These are phyloP conservation scores for Dicyrtomina minuta DNA, from an alignment of 2,888 invertebrate genomes.

Conservation along the genomic window DNA sequence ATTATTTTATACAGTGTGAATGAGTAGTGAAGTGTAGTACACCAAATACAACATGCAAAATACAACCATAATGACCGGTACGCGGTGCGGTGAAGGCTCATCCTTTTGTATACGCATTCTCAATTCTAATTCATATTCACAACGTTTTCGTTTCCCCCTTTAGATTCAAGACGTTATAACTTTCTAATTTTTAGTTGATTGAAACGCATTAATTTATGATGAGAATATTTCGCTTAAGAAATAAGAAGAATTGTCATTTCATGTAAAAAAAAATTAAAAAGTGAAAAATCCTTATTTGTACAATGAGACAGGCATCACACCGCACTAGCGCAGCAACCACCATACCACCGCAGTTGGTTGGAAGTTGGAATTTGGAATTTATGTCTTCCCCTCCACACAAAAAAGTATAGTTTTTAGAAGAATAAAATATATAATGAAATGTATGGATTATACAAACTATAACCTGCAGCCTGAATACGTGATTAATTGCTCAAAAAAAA, in stretches of 20 bases:
- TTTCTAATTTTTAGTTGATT: slow-evolving; percentile 26
- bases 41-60: no score
- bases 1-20: no score
- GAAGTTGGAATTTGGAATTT: no score
- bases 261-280: slow-evolving; percentile 19
- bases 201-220: slow-evolving; percentile 26
- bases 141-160: slow-evolving; percentile 1
- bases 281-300: slow-evolving; percentile 28
- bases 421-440: no score
- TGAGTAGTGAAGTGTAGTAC: no score
- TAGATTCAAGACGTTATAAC: slow-evolving; percentile 20
- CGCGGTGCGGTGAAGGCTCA: neutral
- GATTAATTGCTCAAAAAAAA: slow-evolving; percentile 13
- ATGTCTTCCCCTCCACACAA: no score
- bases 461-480: neutral
- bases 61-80: no score
- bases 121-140: no score
- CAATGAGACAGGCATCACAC: neutral
- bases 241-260: slow-evolving; percentile 17
- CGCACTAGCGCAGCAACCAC: neutral
- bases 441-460: no score
- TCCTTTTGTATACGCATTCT: neutral
- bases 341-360: no score
- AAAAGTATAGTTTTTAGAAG: no score
- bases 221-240: no score